Conservation (phyloP, 2,113 vertebrate genomes). For the Epinephelus moara region DNA sequence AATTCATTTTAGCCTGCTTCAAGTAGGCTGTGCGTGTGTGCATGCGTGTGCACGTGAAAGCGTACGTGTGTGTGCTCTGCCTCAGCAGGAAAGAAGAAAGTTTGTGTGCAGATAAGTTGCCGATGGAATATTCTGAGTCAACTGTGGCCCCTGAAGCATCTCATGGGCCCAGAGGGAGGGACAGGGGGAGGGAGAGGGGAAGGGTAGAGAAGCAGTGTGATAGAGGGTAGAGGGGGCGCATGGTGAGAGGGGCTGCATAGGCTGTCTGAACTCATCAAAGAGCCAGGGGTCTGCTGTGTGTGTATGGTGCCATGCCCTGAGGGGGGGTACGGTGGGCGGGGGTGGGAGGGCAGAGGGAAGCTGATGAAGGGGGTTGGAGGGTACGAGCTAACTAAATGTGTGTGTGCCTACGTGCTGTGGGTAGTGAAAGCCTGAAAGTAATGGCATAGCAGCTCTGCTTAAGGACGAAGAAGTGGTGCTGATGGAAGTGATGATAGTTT, state of each 20-base stretch:
- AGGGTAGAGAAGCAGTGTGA: slow-evolving; percentile 45
- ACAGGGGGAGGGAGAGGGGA: slow-evolving; percentile 42
- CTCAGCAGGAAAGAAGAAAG: slow-evolving; percentile 62
- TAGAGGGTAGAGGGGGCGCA: slow-evolving; percentile 36
- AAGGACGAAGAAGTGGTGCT: not conserved
- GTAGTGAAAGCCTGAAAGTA: slow-evolving; percentile 35
- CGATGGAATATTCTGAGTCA: slow-evolving; percentile 78
- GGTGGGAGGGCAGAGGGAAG: slow-evolving; percentile 47
- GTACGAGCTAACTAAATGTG: slow-evolving; percentile 63
- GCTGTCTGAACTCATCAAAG: slow-evolving; percentile 79
- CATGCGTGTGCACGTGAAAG: not conserved
- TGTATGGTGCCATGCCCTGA: slow-evolving; percentile 62
- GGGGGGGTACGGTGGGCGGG: slow-evolving; percentile 26
- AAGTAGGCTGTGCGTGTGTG: slow-evolving; percentile 39
- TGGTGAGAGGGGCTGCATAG: slow-evolving; percentile 52
- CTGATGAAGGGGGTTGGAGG: slow-evolving; percentile 64
- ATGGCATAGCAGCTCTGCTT: slow-evolving; percentile 26
- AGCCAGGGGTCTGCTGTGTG: slow-evolving; percentile 67
- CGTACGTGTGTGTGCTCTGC: slow-evolving; percentile 21
- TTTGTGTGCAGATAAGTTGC: slow-evolving; percentile 71
- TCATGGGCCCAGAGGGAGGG: slow-evolving; percentile 61
- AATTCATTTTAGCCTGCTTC: slow-evolving; percentile 65
- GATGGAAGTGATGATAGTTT: slow-evolving; percentile 18
- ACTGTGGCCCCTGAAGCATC: slow-evolving; percentile 70
- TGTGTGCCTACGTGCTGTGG: slow-evolving; percentile 49